These are phyloP conservation scores for Microtus pennsylvanicus DNA, from an alignment of 2,113 vertebrate species.

Conservation along the genomic window DNA sequence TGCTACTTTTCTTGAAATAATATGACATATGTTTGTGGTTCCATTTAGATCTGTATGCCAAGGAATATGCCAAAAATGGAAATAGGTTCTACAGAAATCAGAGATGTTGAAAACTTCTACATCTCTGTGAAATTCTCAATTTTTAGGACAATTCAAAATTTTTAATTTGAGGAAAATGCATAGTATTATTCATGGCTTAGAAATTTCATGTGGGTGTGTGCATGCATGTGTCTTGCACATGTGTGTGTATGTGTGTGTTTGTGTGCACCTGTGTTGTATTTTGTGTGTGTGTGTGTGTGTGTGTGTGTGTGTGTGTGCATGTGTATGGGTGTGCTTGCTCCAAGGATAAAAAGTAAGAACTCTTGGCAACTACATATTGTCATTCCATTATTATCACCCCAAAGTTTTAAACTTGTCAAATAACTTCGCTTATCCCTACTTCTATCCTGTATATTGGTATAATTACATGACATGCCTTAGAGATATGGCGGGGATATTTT, in stretches of 20 bases:
- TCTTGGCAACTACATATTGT: background rate
- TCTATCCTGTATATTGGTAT: background rate
- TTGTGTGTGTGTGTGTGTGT: too few species aligned
- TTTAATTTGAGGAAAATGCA: background rate
- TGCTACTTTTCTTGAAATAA: constrained; percentile 52
- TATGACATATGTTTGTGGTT: background rate
- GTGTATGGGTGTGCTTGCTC: background rate
- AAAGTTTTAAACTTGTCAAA: background rate
- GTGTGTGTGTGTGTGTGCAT: too few species aligned
- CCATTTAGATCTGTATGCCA: constrained; percentile 48
- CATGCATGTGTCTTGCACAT: background rate
- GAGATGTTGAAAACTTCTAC: background rate
- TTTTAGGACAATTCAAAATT: background rate
- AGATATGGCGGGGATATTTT: background rate
- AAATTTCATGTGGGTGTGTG: background rate
- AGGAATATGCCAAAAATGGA: background rate
- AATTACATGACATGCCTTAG: background rate
- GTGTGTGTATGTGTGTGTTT: background rate
- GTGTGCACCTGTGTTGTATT: too few species aligned
- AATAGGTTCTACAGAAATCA: background rate
- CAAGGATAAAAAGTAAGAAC: background rate
- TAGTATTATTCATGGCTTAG: constrained; percentile 16
- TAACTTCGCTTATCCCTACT: background rate
- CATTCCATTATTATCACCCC: background rate
- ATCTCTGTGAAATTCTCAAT: background rate